These are phyloP conservation scores for Conus ventricosus DNA, from an alignment of 1,140 invertebrate genomes.

Conservation along the genomic window DNA sequence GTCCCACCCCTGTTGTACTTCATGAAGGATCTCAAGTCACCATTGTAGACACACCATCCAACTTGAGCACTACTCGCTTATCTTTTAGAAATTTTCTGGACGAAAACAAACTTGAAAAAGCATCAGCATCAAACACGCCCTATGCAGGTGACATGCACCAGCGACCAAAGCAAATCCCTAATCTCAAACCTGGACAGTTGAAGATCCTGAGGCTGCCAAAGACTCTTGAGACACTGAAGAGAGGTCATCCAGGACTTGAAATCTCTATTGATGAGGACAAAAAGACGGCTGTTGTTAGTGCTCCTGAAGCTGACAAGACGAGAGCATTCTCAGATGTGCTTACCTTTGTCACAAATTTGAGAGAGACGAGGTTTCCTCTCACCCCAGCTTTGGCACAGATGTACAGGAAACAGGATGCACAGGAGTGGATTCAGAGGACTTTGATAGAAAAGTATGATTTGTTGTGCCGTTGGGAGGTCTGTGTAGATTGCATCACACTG, in stretches of 20 bases:
- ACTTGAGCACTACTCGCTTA: neutral
- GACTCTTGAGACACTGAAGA: neutral
- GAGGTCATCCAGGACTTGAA: neutral
- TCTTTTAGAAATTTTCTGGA: neutral
- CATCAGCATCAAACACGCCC: neutral
- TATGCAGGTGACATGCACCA: neutral
- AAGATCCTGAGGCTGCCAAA: neutral
- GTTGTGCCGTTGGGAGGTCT: constrained; percentile 9
- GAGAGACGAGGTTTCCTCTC: too few relatives aligned
- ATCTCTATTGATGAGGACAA: neutral
- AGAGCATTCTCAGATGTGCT: too few relatives aligned
- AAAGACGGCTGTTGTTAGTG: neutral
- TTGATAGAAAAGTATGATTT: neutral
- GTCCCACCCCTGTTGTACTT: neutral
- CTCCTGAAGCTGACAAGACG: neutral
- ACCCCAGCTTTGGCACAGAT: neutral
- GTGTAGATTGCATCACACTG: neutral
- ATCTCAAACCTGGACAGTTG: neutral
- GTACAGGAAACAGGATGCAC: neutral
- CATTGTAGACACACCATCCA: too few relatives aligned
- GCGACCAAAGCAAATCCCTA: neutral
- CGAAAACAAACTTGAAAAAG: neutral
- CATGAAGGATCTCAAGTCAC: neutral
- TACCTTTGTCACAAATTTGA: too few relatives aligned
- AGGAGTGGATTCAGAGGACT: neutral